Evolutionary conservation across 1,140 invertebrate species (phyloP), one percentile per base, ranked within the genome.

Genomic region (Saccostrea echinata): DNA sequence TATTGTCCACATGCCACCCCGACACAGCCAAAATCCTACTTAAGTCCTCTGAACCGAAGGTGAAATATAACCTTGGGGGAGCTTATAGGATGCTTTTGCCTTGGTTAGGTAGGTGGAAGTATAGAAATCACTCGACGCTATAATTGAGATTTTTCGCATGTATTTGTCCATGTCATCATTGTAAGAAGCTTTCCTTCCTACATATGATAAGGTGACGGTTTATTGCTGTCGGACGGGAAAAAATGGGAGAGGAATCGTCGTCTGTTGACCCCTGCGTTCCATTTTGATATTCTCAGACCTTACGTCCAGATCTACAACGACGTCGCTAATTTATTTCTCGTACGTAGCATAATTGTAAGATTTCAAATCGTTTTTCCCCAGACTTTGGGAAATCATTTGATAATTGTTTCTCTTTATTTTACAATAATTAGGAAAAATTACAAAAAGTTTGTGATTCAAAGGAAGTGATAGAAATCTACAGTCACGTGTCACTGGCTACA

Each of bases 251-350:
- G 94, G 0, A 95, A 97, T 16, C 95, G 98, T 86, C 97, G 98
- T 95, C 96, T 98, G 91, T 97, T 98, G 9, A 98, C 97, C 1
- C 97, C 98, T 18, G 97, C 97, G 0, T 98, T 98, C 94, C 98
- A 98, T 94, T 98, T 98, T 91, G 96, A 97, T 85, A 97, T 98
- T 76, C 95, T 98, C 64, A 97, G 98, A 89, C 96, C 97, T 88
- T 98, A 98, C 91, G 92, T 97, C 1, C 96, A 96, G 30, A 96
- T 98, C 1, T 97, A 98, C 93, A 97, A 97, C 88, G 96, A 97
- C 89, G 84, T 83, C 30, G 64, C 89, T 0, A 82, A 91, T 6
- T 86, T 84, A 35, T 84, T 90, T 24, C 52, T 89, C 80, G 90
- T 90, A 84, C 76, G 85, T 8, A 80, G 43, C 43, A 43, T 43